Percentiles rank a stretch among this genome's conserved stretches.
Conservation (phyloP, 2,888 invertebrate species). For the Bursaphelenchus okinawaensis region DNA sequence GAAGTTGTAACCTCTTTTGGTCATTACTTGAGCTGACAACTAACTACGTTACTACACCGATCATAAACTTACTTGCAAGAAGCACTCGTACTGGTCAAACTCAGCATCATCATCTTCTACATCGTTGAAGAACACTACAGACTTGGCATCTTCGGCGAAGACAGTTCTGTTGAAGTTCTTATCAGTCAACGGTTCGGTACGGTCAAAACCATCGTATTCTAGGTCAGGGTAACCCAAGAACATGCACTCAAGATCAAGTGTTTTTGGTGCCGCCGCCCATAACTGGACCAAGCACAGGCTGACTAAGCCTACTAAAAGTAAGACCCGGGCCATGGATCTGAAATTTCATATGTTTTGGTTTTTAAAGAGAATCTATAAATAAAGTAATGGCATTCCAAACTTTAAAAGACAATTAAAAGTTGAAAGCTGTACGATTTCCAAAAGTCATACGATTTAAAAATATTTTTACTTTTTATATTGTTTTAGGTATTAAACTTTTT, state of each 20-base stretch:
- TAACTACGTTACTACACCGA: constrained; percentile 15
- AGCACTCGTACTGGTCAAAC: constrained; percentile 58
- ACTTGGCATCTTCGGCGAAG: constrained; percentile 57
- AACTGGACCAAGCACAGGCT: not conserved
- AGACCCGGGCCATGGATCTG: not conserved
- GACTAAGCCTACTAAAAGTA: not conserved
- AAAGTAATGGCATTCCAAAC: too few relatives aligned
- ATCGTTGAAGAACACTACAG: constrained; percentile 58
- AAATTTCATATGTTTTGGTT: too few relatives aligned
- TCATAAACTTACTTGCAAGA: constrained; percentile 45
- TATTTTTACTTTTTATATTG: too few relatives aligned
- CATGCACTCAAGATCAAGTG: constrained; percentile 53
- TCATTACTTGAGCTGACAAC: constrained; percentile 58
- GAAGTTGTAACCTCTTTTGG: constrained; percentile 57
- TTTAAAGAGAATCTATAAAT: too few relatives aligned
- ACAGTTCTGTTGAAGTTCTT: constrained; percentile 58
- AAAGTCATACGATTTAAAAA: too few relatives aligned
- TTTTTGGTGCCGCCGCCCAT: constrained; percentile 19
- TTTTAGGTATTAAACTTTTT: too few relatives aligned
- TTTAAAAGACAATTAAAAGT: too few relatives aligned
- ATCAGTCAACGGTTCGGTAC: constrained; percentile 44
- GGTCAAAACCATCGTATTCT: constrained; percentile 53
- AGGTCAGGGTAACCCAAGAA: constrained; percentile 57
- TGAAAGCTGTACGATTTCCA: too few relatives aligned
- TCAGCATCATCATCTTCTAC: constrained; percentile 56